Percentiles rank a stretch among this genome's conserved stretches.
These are phyloP conservation scores for Brienomyrus longianalis DNA, from an alignment of 2,113 vertebrate genomes.

Conservation along the genomic window DNA sequence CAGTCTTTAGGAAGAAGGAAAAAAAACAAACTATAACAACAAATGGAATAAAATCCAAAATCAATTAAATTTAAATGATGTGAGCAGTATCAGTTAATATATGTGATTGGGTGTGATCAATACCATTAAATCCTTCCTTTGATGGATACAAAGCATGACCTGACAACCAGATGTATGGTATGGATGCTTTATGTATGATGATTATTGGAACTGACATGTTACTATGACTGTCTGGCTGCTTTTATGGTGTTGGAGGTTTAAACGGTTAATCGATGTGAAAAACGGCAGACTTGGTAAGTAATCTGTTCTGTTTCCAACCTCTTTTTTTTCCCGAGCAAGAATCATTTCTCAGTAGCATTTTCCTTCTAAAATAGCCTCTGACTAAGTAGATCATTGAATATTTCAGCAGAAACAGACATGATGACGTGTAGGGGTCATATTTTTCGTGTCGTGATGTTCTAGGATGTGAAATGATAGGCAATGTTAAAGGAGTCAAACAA, in stretches of 20 bases:
- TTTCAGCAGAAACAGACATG: constrained; percentile 15
- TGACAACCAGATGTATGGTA: not conserved
- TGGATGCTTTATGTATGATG: not conserved
- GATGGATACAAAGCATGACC: not conserved
- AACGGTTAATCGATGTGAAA: not conserved
- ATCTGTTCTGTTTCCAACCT: not conserved
- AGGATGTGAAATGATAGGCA: not conserved
- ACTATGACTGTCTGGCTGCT: not conserved
- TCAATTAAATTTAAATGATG: not conserved
- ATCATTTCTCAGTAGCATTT: not conserved
- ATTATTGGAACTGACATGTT: not conserved
- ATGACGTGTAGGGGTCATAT: not conserved
- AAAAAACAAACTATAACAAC: not conserved
- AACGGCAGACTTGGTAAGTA: not conserved
- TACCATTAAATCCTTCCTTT: not conserved
- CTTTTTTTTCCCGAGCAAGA: not conserved
- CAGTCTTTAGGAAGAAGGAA: not conserved
- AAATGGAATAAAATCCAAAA: not conserved
- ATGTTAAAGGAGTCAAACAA: constrained; percentile 20
- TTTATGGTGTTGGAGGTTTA: not conserved
- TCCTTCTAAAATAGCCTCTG: constrained; percentile 10
- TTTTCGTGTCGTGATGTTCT: constrained; percentile 5
- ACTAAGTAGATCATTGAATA: constrained; percentile 22
- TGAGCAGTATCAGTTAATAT: not conserved
- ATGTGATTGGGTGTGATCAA: not conserved